phyloP scores from a whole-genome alignment of 2,888 invertebrate species.

The Volucella inanis region DNA sequence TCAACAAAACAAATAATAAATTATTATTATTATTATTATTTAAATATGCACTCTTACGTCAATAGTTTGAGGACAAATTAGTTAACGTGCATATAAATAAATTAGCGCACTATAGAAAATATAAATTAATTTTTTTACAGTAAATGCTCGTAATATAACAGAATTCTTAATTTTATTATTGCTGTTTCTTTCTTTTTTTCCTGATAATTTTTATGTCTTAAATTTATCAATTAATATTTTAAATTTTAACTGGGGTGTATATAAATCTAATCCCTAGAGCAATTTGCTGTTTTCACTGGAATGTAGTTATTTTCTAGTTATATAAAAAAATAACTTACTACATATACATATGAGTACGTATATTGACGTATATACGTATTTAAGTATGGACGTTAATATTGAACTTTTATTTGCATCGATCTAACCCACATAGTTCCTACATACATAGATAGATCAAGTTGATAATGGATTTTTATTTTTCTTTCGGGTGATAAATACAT shows the following conservation, averaged over 20 bases:
- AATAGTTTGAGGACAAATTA: constrained; percentile 9
- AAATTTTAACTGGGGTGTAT: not conserved
- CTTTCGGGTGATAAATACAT: too few relatives aligned
- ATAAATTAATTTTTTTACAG: constrained; percentile 21
- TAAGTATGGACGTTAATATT: too few relatives aligned
- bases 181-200: too few relatives aligned
- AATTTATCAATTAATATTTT: constrained; percentile 1
- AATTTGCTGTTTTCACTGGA: not conserved
- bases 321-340: too few relatives aligned
- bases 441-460: too few relatives aligned
- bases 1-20: constrained; percentile 3
- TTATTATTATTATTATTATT: constrained; percentile 7
- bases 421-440: too few relatives aligned
- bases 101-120: not conserved
- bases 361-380: too few relatives aligned
- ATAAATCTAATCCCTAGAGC: not conserved
- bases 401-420: too few relatives aligned
- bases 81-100: not conserved
- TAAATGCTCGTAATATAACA: constrained; percentile 36
- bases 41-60: constrained; percentile 10
- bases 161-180: not conserved
- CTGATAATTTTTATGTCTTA: not conserved
- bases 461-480: too few relatives aligned
- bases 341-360: too few relatives aligned
- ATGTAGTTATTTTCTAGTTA: too few relatives aligned